Evolutionary conservation across 1,140 invertebrate genomes (phyloP).

Genomic region (Sweltsa coloradensis): DNA sequence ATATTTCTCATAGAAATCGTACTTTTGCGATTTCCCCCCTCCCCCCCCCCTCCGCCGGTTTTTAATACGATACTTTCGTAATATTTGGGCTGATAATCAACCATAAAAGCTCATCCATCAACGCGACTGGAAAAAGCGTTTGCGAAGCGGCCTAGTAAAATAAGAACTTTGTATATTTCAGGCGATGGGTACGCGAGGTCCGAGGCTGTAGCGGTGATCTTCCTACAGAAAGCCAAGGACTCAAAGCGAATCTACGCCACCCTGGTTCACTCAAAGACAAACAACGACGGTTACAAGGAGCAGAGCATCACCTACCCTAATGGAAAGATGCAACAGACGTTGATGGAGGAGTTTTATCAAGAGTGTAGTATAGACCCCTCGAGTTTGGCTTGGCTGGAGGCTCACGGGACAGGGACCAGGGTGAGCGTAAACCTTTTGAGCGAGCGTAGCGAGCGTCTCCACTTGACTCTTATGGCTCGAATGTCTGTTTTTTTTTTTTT

Average conservation of each 20-base stretch:
- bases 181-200: conserved; percentile 83
- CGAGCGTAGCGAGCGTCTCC: no score
- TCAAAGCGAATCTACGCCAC: conserved; percentile 51
- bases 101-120: no score
- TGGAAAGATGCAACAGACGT: conserved; percentile 60
- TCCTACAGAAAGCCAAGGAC: conserved; percentile 60
- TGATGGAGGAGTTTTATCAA: conserved; percentile 76
- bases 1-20: no score
- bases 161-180: conserved; percentile 17
- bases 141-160: no score
- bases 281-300: conserved; percentile 81
- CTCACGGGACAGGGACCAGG: conserved; percentile 95
- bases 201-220: conserved; percentile 71
- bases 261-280: conserved; percentile 54
- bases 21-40: no score
- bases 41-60: no score
- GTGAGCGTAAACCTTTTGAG: no score
- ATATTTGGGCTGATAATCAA: no score
- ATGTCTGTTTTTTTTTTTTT: no score
- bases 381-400: conserved; percentile 80
- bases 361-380: conserved; percentile 69
- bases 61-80: no score
- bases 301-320: conserved; percentile 88
- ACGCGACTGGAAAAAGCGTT: no score
- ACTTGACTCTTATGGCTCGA: no score